Evolutionary conservation across 2,888 invertebrate genomes (phyloP).

Genomic region (Suillia variegata): DNA sequence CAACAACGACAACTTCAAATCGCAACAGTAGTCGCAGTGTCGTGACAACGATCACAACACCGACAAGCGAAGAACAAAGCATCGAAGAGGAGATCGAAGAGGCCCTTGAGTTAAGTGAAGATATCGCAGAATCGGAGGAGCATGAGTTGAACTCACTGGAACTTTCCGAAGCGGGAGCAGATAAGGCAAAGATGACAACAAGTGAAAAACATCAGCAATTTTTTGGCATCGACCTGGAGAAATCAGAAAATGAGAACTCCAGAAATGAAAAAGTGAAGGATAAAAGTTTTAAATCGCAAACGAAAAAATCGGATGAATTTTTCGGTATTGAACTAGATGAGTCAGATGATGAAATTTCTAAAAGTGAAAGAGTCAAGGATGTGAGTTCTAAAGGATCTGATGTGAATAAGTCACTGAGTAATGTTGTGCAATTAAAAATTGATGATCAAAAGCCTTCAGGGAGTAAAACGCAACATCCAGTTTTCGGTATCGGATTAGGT

Average conservation of each 20-base stretch:
- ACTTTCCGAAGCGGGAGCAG: constrained; percentile 33
- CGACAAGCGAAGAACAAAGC: constrained; percentile 44
- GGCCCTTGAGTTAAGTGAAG: constrained; percentile 55
- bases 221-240: constrained; percentile 27
- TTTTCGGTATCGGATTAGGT: not conserved
- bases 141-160: constrained; percentile 10
- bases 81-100: constrained; percentile 61
- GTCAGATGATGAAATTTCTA: too few species aligned
- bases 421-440: too few species aligned
- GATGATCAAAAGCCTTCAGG: too few species aligned
- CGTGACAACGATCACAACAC: constrained; percentile 29
- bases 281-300: constrained; percentile 17
- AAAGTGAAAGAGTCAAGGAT: too few species aligned
- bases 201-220: constrained; percentile 10
- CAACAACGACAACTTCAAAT: constrained; percentile 34
- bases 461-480: constrained; percentile 13
- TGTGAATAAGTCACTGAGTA: too few species aligned
- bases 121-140: constrained; percentile 35
- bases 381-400: too few species aligned
- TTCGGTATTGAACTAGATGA: too few species aligned
- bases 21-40: constrained; percentile 26
- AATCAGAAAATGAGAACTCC: constrained; percentile 16
- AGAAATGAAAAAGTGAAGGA: not conserved
- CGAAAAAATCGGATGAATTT: too few species aligned
- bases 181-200: constrained; percentile 13